Base-by-base conservation (phyloP, 2,888 invertebrate species). In the Teleiodes luculella region DNA sequence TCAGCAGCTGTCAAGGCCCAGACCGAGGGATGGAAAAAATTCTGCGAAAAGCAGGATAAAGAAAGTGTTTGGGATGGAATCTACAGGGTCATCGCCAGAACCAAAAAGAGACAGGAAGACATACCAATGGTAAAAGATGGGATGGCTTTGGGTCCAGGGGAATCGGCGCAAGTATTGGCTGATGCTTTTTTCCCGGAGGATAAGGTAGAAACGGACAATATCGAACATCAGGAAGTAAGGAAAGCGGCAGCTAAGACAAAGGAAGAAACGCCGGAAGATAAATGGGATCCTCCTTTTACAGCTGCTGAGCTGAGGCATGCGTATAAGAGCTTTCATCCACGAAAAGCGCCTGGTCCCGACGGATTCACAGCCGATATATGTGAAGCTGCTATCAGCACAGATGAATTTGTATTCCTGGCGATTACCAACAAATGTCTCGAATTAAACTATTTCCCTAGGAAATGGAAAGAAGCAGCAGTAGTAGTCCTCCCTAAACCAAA, bases 11-110 rank as follows among this genome's bases (percentile, higher is more conserved):
- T 2, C 1, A 24, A 30, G 30, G 62, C 63, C 0, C 56, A 57
- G 10, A 57, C 35, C 0, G 24, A 47, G 0, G 63, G 64, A 37
- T 64, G 65, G 65, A 67, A 57, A 20, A 46, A 41, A 0, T 64
- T 59, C 18, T 66, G 64, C 5, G 10, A n/a, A 0, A 57, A 14
- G 13, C 64, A 65, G 52, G 60, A 61, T 10, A 52, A 13, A 18
- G 64, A 63, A 35, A 46, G 50, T 4, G 3, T 60, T 4, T 64
- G 53, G 54, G 54, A 55, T 6, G 50, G 57, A 0, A 51, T 53
- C 2, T 56, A 55, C 8, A 47, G 58, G 10, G 51, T 58, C 0
- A 54, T 56, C 1, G n/a, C 24, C 1, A 56, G 35, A 10, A 45
- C 28, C 1, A 28, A 7, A 6, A 45, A 30, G 4, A 24, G 45